Percentiles rank a stretch among this genome's conserved stretches.
Evolutionary conservation across 1,140 invertebrate species (phyloP).

Genomic region (Chironomus striatipennis): DNA sequence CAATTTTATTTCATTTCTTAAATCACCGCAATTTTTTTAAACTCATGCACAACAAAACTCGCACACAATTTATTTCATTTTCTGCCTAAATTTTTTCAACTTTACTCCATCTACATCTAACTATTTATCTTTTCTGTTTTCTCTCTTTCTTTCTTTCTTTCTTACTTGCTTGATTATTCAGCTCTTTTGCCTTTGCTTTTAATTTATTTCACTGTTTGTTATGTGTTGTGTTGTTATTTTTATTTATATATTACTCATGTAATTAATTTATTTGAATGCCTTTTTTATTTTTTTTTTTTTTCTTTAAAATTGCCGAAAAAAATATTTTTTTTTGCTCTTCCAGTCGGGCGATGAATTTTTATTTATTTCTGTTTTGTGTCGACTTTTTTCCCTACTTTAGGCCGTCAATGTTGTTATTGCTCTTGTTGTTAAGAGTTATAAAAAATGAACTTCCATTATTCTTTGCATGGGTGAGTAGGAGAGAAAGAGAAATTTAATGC

Average conservation of each 20-base stretch:
- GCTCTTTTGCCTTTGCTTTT: not conserved
- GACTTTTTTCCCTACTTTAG: not conserved
- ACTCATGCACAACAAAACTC: not conserved
- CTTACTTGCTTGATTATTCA: not conserved
- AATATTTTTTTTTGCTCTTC: not conserved
- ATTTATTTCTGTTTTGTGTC: constrained; percentile 18
- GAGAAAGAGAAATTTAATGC: too few species aligned
- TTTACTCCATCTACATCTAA: not conserved
- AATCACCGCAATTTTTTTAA: constrained; percentile 13
- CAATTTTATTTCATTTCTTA: not conserved
- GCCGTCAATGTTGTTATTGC: too few species aligned
- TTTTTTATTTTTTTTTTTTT: constrained; percentile 17
- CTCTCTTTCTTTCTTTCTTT: not conserved
- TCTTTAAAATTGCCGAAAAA: not conserved
- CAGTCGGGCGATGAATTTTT: not conserved
- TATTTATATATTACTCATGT: not conserved
- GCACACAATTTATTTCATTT: not conserved
- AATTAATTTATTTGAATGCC: constrained; percentile 23
- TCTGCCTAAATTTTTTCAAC: not conserved
- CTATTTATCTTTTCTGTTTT: not conserved
- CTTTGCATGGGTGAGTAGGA: not conserved
- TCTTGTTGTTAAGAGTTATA: not conserved
- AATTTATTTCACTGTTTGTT: constrained; percentile 6
- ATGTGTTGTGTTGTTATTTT: not conserved
- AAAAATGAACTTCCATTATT: constrained; percentile 22